Evolutionary conservation across 2,888 invertebrate species (phyloP).

Genomic region (Volucella inflata): DNA sequence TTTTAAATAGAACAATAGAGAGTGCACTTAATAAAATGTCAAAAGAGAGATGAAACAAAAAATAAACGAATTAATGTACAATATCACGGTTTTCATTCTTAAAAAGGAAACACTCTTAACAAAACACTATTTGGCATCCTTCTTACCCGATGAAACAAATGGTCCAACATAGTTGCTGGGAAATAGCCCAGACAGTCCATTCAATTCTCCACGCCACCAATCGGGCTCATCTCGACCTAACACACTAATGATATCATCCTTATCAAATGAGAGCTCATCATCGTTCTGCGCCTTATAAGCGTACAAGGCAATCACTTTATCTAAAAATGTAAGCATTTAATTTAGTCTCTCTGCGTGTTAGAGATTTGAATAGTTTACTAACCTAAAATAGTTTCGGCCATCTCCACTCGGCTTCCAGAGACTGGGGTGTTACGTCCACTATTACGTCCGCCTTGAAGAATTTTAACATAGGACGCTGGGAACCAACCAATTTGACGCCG

Average conservation of each 20-base stretch:
- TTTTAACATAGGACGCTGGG: conserved; percentile 98
- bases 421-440: conserved; percentile 91
- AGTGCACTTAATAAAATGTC: conserved; percentile 54
- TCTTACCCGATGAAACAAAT: conserved; percentile 85
- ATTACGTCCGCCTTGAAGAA: conserved; percentile 88
- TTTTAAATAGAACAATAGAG: conserved; percentile 45
- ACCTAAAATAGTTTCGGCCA: conserved; percentile 84
- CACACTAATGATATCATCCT: conserved; percentile 95
- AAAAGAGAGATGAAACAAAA: conserved; percentile 6
- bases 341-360: not conserved
- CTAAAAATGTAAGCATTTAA: conserved; percentile 82
- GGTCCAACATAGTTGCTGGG: conserved; percentile 97
- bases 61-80: conserved; percentile 36
- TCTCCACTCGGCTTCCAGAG: conserved; percentile 88
- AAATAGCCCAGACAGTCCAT: conserved; percentile 95
- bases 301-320: conserved; percentile 96
- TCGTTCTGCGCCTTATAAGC: conserved; percentile 97
- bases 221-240: conserved; percentile 96
- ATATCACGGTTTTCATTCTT: conserved; percentile 64
- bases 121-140: conserved; percentile 79
- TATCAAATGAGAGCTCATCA: conserved; percentile 96
- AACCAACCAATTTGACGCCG: conserved; percentile 99
- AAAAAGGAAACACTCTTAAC: conserved; percentile 45
- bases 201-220: conserved; percentile 98
- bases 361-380: not conserved